Evolutionary conservation across 2,113 vertebrate species (phyloP).

Genomic region (Etheostoma spectabile): DNA sequence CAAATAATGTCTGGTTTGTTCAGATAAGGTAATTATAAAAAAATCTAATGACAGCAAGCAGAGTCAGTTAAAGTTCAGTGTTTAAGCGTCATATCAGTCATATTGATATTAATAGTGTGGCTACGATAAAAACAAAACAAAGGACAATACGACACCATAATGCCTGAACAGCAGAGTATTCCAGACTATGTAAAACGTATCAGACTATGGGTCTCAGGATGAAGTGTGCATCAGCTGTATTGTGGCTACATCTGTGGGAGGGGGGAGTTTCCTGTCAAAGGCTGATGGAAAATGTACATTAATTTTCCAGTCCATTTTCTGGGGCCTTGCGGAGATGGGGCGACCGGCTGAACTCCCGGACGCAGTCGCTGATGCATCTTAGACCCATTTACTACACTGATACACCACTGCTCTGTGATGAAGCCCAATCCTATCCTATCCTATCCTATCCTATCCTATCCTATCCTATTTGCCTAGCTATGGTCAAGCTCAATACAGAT

Average conservation of each 20-base stretch:
- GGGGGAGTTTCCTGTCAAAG: slow-evolving; percentile 47
- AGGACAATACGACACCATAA: not conserved
- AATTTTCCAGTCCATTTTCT: slow-evolving; percentile 73
- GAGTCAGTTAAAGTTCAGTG: slow-evolving; percentile 6
- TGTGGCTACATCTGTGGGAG: slow-evolving; percentile 33
- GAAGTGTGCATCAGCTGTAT: slow-evolving; percentile 33
- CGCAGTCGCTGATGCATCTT: slow-evolving; percentile 49
- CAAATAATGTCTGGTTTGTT: not conserved
- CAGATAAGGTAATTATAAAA: too few relatives aligned
- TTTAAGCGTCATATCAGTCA: slow-evolving; percentile 36
- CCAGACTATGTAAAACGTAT: not conserved
- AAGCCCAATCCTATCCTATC: slow-evolving; percentile 12
- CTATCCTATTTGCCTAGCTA: slow-evolving; percentile 26
- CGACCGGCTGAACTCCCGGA: slow-evolving; percentile 19
- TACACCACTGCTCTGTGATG: slow-evolving; percentile 16
- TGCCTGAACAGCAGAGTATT: not conserved
- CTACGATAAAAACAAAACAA: slow-evolving; percentile 31
- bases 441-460: not conserved
- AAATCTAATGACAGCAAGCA: too few relatives aligned
- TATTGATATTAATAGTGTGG: not conserved
- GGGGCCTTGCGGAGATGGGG: slow-evolving; percentile 20
- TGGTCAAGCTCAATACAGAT: slow-evolving; percentile 45
- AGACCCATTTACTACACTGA: slow-evolving; percentile 49
- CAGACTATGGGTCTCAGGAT: slow-evolving; percentile 11
- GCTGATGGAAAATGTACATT: slow-evolving; percentile 49